A percentile compares a stretch with the other conserved stretches of the same genome.
phyloP scores from a whole-genome alignment of 2,797 vertebrate species.

The Halcyon smyrnensis region DNA sequence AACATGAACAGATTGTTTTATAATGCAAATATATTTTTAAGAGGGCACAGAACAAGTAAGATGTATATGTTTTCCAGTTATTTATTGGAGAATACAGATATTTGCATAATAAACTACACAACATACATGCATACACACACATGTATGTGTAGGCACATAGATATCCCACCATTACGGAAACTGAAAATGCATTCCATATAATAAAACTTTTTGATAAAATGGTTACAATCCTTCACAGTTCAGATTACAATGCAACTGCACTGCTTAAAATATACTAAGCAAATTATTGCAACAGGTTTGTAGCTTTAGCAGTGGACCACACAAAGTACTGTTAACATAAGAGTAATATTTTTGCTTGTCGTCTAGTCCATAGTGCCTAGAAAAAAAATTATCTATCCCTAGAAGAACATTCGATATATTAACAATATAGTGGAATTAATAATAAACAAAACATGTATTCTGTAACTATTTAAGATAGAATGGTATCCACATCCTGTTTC shows the following conservation, averaged over 20 bases:
- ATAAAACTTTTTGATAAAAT: background rate
- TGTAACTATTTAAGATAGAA: background rate
- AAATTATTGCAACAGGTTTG: background rate
- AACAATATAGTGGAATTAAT: background rate
- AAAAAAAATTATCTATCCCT: background rate
- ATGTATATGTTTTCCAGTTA: background rate
- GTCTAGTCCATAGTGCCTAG: background rate
- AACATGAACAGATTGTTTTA: background rate
- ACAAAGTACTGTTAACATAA: background rate
- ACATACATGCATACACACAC: background rate
- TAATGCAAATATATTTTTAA: background rate
- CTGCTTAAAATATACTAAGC: background rate
- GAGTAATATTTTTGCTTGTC: background rate
- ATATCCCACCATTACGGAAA: background rate
- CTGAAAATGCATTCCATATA: background rate
- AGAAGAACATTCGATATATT: background rate
- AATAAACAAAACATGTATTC: background rate
- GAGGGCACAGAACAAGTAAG: background rate
- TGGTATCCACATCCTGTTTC: background rate
- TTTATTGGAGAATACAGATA: background rate
- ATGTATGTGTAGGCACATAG: no score
- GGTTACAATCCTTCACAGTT: background rate
- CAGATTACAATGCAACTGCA: background rate
- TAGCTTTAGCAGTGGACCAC: background rate
- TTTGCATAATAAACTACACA: background rate